Base-by-base conservation (phyloP, 2,113 vertebrate species). In the Lynx canadensis region DNA sequence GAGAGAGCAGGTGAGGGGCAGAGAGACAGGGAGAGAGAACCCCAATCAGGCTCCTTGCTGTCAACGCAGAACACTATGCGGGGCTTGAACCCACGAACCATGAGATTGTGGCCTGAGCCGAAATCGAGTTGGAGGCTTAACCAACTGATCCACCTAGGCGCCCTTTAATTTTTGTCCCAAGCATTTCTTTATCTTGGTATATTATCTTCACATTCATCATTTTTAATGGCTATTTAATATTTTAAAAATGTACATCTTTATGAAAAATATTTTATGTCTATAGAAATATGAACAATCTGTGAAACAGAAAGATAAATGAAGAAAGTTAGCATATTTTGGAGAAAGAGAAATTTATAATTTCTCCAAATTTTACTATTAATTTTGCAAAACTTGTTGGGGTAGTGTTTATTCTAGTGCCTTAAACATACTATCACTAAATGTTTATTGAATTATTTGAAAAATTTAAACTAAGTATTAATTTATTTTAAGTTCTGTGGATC, bases 211-310 rank as follows among this genome's bases (percentile, higher is more conserved):
- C 48, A 95, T 36, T 11, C 4, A 91, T 50, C 3, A 38, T 95
- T 91, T 94, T 3, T 91, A 95, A 45, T 91, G 52, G 8, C 3
- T 89, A 14, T 78, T 97, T 78, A 95, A 78, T 84, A 97, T 88
- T 85, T 84, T 1, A 48, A 85, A 83, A 50, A 50, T 82, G 79
- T 80, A 52, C 0, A 91, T 88, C 96, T 93, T 91, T 89, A 79
- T 94, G 33, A 88, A 85, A 91, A 52, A 60, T 69, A 84, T n/a
- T 87, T 91, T 91, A 79, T 89, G 7, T 76, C 3, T 71, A 3
- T 90, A 63, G 15, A 94, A 83, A 69, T 66, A 87, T 41, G 33
- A 87, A 84, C 4, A 84, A 94, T 50, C 87, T 33, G 57, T 92
- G 11, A 96, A 80, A 79, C 11, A 63, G 33, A 91, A 97, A 71